A percentile compares a stretch with the other conserved stretches of the same genome.
Evolutionary conservation across 2,797 vertebrate genomes (phyloP).

Genomic region (Acridotheres tristis): DNA sequence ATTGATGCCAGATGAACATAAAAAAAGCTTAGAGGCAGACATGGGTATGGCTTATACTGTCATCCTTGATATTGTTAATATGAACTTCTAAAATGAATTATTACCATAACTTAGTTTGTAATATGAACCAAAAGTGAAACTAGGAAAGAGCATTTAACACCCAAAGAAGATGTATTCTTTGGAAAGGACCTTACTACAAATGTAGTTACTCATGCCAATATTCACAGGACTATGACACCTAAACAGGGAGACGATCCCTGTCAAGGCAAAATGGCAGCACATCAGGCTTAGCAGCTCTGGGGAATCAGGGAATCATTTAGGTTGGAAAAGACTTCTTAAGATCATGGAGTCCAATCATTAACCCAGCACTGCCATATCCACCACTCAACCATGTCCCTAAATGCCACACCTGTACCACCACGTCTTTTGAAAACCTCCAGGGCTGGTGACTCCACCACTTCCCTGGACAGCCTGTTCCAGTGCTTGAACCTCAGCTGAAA

Average conservation of each 20-base stretch:
- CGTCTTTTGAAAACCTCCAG: neutral
- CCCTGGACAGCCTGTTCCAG: neutral
- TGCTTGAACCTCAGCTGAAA: neutral
- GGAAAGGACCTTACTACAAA: neutral
- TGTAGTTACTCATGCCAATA: neutral
- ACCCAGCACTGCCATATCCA: neutral
- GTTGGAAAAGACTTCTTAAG: neutral
- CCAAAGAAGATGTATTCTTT: neutral
- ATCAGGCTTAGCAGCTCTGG: neutral
- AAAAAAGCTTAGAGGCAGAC: neutral
- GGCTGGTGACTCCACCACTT: neutral
- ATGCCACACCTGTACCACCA: neutral
- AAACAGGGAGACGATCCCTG: neutral
- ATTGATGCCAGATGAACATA: neutral
- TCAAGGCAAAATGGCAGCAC: neutral
- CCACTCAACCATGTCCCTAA: neutral
- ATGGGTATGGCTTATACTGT: neutral
- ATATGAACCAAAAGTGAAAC: neutral
- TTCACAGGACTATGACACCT: neutral
- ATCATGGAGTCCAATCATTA: neutral
- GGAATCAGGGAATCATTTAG: neutral
- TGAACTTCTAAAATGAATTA: neutral
- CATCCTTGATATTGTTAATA: neutral
- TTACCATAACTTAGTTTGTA: neutral
- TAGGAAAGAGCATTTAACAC: neutral